phyloP scores from a whole-genome alignment of 2,888 invertebrate species.

The Hypercompe scribonia region DNA sequence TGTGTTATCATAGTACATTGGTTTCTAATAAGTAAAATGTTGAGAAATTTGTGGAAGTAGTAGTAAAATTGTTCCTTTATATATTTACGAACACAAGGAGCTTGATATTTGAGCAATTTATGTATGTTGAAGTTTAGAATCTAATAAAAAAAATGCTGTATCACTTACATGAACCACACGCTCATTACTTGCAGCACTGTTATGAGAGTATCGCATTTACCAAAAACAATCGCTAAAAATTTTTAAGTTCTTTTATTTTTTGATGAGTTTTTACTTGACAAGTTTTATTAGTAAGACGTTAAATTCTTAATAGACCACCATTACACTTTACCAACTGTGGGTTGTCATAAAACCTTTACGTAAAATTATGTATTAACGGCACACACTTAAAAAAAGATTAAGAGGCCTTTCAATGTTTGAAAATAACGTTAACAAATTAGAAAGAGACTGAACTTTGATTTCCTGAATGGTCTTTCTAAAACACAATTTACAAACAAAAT shows the following conservation, averaged over 20 bases:
- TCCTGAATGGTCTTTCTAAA: slow-evolving; percentile 48
- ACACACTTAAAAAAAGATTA: slow-evolving; percentile 48
- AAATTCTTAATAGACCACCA: not conserved
- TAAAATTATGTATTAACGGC: slow-evolving; percentile 47
- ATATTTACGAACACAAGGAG: not conserved
- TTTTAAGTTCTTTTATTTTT: slow-evolving; percentile 18
- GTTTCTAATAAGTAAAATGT: not conserved
- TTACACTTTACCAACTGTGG: slow-evolving; percentile 19
- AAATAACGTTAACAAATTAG: slow-evolving; percentile 50
- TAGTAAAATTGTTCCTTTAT: not conserved
- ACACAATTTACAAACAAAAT: slow-evolving; percentile 46
- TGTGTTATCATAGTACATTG: not conserved
- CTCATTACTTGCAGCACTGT: slow-evolving; percentile 22
- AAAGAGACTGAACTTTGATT: slow-evolving; percentile 58
- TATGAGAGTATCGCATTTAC: slow-evolving; percentile 21
- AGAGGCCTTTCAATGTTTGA: slow-evolving; percentile 52
- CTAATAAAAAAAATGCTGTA: slow-evolving; percentile 45
- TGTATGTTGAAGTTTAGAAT: slow-evolving; percentile 25
- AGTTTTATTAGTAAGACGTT: slow-evolving; percentile 11
- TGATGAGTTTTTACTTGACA: slow-evolving; percentile 25
- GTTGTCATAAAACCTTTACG: slow-evolving; percentile 28
- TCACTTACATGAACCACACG: slow-evolving; percentile 42
- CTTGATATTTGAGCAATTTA: slow-evolving; percentile 8
- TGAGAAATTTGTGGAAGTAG: not conserved
- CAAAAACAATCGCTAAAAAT: slow-evolving; percentile 1